Percentiles rank a stretch among this genome's conserved stretches.
phyloP scores from a whole-genome alignment of 2,797 vertebrate species.

The Pipistrellus pygmaeus region DNA sequence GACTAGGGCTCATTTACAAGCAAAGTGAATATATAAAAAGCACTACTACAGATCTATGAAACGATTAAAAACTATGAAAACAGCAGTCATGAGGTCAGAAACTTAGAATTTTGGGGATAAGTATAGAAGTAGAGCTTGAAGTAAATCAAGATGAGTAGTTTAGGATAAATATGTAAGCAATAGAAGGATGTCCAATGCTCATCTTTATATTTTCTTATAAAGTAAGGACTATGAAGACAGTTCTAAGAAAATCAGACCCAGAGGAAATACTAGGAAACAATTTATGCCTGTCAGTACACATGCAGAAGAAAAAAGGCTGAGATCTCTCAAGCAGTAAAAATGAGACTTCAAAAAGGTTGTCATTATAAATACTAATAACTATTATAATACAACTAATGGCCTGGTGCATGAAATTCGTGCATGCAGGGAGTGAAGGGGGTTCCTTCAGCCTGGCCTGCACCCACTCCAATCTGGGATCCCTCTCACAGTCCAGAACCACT shows the following conservation, averaged over 20 bases:
- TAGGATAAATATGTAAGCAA: not conserved
- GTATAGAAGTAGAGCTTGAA: not conserved
- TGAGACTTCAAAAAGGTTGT: not conserved
- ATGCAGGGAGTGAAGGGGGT: too few relatives aligned
- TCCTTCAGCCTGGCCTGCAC: too few relatives aligned
- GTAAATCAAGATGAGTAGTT: not conserved
- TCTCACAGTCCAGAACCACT: too few relatives aligned
- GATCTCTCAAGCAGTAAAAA: not conserved
- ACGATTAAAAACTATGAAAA: slow-evolving; percentile 46
- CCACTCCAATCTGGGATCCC: too few relatives aligned
- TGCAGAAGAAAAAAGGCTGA: not conserved
- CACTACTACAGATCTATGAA: not conserved
- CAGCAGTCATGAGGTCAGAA: not conserved
- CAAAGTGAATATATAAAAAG: slow-evolving; percentile 38
- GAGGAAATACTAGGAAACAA: slow-evolving; percentile 7
- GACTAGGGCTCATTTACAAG: slow-evolving; percentile 31
- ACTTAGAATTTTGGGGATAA: not conserved
- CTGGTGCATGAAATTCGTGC: too few relatives aligned
- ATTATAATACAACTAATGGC: not conserved
- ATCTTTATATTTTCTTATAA: not conserved
- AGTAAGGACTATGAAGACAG: not conserved
- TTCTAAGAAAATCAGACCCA: slow-evolving; percentile 2
- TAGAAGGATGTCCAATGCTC: not conserved
- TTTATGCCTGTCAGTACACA: not conserved
- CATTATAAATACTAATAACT: not conserved